Evolutionary conservation across 2,888 invertebrate genomes (phyloP), one percentile per base, ranked within the genome.

Genomic region (Rhagonycha fulva): DNA sequence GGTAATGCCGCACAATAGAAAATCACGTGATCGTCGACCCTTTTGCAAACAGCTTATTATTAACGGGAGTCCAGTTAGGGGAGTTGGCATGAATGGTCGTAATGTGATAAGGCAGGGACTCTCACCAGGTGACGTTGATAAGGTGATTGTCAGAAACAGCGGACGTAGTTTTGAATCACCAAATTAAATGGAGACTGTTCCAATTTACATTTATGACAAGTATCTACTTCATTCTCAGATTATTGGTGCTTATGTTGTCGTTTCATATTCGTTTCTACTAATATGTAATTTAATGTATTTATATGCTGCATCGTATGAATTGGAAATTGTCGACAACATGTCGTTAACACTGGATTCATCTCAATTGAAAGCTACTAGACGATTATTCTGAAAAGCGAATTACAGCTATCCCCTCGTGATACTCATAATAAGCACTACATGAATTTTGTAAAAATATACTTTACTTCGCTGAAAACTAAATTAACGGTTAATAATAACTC

Each of bases 91-190:
- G 80, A 79, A 80, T 77, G 79, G 79, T 62, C 71, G 79, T 81
- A 80, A 78, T 76, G 73, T 79, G 81, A 82, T 82, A 82, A 81
- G 80, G 79, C 75, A 71, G 79, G 77, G 77, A 74, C 72, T 70
- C 78, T 77, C 77, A 78, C 79, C 83, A 79, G 80, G 80, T 79
- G 79, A 77, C 68, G 79, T 72, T 78, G 80, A 80, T 80, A 79
- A 79, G 78, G 79, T 77, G 78, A 79, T 80, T 77, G 78, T 79
- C 78, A 76, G 76, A 74, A 71, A 24, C 74, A 73, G 74, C 71
- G 72, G 69, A 72, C 69, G 76, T 72, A 72, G 71, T 69, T 78
- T 72, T 79, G 79, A 79, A 79, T 79, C 78, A 74, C 76, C 78
- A 78, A 80, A 80, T 78, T 80, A 80, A 76, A 78, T 78, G 73